These are phyloP conservation scores for Leptodactylus fallax DNA, from an alignment of 2,797 vertebrate genomes.

Conservation along the genomic window DNA sequence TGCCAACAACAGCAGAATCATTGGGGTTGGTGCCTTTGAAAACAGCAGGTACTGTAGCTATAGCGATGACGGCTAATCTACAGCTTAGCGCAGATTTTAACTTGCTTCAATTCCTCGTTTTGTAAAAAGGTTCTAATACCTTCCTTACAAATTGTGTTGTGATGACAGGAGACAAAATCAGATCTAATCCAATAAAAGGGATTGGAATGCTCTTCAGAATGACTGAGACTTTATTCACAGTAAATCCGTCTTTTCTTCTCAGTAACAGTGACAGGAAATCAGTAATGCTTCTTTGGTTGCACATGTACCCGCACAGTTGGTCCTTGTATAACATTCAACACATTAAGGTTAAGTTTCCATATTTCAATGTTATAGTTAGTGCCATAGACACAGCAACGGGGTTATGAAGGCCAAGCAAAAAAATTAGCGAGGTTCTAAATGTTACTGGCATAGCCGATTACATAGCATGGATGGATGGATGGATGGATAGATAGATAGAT, in stretches of 20 bases:
- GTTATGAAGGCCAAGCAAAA: neutral
- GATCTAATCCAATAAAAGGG: constrained; percentile 55
- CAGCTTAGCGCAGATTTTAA: constrained; percentile 48
- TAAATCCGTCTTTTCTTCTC: constrained; percentile 50
- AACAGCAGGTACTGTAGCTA: constrained; percentile 48
- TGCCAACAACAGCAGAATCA: constrained; percentile 51
- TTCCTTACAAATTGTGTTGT: constrained; percentile 55
- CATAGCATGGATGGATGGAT: neutral
- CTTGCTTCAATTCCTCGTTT: constrained; percentile 49
- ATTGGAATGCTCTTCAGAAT: constrained; percentile 47
- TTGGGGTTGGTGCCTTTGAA: constrained; percentile 54
- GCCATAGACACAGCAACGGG: neutral
- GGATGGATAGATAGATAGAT: neutral
- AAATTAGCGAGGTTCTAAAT: neutral
- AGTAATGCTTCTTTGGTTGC: constrained; percentile 53
- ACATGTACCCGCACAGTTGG: constrained; percentile 38
- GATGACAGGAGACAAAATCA: constrained; percentile 48
- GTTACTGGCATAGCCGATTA: neutral
- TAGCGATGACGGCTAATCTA: constrained; percentile 38
- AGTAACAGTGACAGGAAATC: constrained; percentile 40
- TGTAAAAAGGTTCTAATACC: constrained; percentile 54
- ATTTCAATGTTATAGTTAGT: neutral
- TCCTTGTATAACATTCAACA: constrained; percentile 41
- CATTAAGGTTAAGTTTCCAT: neutral
- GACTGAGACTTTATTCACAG: constrained; percentile 35